Base-by-base conservation (phyloP, 1,140 invertebrate genomes). In the Tetramorium simillimum region DNA sequence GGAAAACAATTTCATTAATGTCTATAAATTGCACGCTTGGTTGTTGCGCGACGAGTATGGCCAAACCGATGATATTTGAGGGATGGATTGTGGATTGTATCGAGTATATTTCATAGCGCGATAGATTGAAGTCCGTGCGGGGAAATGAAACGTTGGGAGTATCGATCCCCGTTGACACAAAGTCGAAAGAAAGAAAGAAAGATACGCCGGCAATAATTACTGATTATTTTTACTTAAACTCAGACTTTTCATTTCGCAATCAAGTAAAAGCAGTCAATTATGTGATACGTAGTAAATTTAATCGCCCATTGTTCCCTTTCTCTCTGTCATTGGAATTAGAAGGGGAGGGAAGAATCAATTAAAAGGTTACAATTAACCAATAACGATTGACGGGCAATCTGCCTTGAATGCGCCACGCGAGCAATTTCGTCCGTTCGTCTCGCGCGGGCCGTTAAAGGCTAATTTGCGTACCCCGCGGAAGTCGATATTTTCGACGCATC, bases 401-500 rank as follows among this genome's bases (percentile, higher is more conserved):
- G 43, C 18, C 43, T 63, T 28, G 56, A 49, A 77, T 62, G 28
- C 40, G 21, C 56, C 40, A 24, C 75, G 58, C 5, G 24, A 63
- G 18, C 75, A 46, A 43, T 43, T 77, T 28, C 24, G 56, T 63
- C 24, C 21, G 58, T 21, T 65, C 40, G 24, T 46, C 43, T 78
- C 60, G 40, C 43, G 5, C 40, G 24, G 60, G 18, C 58, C 49
- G 76, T 65, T 43, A 43, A 70, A 81, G 77, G 46, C 67, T 81
- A 69, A 81, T 81, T 81, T 81, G 40, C 63, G 33, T 3, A 28
- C 46, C 16, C 28, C 46, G 63, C 78, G 63, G 49, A 70, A 81
- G 78, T 70, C 78, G 51, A 81, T 70, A 81, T 70, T 81, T 70
- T 81, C 78, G 65, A 81, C 49, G 65, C 78, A 70, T 81, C 78